Evolutionary conservation across 1,140 invertebrate genomes (phyloP).

Genomic region (Zaprionus ghesquierei): DNA sequence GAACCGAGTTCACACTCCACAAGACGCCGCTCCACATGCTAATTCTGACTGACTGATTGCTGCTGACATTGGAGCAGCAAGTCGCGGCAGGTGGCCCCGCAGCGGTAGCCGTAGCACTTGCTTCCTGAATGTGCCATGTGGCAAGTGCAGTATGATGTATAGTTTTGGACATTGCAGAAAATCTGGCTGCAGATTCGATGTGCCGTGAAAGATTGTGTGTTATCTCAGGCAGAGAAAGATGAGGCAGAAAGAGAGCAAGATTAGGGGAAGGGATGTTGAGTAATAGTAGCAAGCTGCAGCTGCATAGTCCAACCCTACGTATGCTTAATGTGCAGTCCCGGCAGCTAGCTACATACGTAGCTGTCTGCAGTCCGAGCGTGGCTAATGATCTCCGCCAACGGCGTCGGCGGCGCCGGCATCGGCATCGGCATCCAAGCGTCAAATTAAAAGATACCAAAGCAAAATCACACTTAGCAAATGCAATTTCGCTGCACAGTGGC

Average conservation of each 20-base stretch:
- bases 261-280: slow-evolving; percentile 15
- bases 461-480: slow-evolving; percentile 45
- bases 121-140: slow-evolving; percentile 27
- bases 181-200: slow-evolving; percentile 34
- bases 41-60: slow-evolving; percentile 7
- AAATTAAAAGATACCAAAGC: slow-evolving; percentile 45
- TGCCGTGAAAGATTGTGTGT: slow-evolving; percentile 42
- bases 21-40: neutral
- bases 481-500: slow-evolving; percentile 32
- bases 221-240: neutral
- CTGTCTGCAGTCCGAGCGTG: slow-evolving; percentile 4
- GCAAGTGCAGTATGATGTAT: slow-evolving; percentile 30
- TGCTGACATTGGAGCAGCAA: slow-evolving; percentile 31
- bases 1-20: neutral
- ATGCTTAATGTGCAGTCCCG: slow-evolving; percentile 44
- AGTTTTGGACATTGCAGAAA: slow-evolving; percentile 15
- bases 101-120: neutral
- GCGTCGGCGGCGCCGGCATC: slow-evolving; percentile 13
- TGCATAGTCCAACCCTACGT: slow-evolving; percentile 21
- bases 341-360: too few relatives aligned
- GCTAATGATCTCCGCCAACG: slow-evolving; percentile 33
- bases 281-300: slow-evolving; percentile 15
- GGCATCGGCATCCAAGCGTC: slow-evolving; percentile 41
- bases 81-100: slow-evolving; percentile 21
- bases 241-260: neutral